Evolutionary conservation across 2,888 invertebrate species (phyloP).

Genomic region (Caenorhabditis virilis): DNA sequence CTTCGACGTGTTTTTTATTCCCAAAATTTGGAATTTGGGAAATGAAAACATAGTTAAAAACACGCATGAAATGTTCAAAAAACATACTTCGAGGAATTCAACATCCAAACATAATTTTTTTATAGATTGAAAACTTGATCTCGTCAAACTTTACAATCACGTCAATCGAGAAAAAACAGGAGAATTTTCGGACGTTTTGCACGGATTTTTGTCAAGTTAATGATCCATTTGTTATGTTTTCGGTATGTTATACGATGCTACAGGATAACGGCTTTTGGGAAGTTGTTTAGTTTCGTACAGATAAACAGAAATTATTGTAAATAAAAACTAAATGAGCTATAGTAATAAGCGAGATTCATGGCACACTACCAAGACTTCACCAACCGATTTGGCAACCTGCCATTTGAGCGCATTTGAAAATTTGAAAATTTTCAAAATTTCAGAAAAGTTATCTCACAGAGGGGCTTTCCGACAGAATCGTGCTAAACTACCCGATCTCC

Average conservation of each 20-base stretch:
- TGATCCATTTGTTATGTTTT: constrained; percentile 63
- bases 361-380: background rate
- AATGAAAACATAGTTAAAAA: no score
- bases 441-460: constrained; percentile 33
- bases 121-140: constrained; percentile 51
- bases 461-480: constrained; percentile 39
- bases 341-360: background rate
- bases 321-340: no score
- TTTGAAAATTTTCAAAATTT: no score
- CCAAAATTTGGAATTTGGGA: no score
- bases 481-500: constrained; percentile 57
- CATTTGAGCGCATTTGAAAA: no score
- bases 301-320: background rate
- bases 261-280: background rate
- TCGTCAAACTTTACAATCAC: constrained; percentile 54
- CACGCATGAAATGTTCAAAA: no score
- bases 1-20: no score
- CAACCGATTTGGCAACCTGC: no score
- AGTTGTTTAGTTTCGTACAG: background rate
- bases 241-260: constrained; percentile 46
- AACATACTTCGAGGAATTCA: no score
- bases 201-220: constrained; percentile 65
- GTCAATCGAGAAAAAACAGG: constrained; percentile 39
- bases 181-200: constrained; percentile 61
- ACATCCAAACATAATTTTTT: no score